Percentiles rank a stretch among this genome's conserved stretches.
These are phyloP conservation scores for Tachycineta bicolor DNA, from an alignment of 2,113 vertebrate genomes.

Conservation along the genomic window DNA sequence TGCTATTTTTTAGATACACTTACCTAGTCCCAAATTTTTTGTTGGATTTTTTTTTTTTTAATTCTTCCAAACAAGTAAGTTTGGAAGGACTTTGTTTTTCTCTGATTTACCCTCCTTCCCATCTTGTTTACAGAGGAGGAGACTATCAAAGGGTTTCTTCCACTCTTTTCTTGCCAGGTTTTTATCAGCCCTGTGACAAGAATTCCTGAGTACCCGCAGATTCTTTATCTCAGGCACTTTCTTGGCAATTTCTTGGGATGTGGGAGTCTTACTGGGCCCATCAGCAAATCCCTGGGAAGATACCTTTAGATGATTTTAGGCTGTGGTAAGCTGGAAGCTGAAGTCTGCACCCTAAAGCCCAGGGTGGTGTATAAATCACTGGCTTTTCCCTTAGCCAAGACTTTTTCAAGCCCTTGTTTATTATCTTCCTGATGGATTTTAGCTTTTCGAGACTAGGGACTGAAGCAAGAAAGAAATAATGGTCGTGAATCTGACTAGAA, in stretches of 20 bases:
- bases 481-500: neutral
- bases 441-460: neutral
- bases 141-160: neutral
- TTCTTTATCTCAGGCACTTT: neutral
- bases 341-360: neutral
- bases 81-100: neutral
- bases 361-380: neutral
- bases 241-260: neutral
- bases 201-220: neutral
- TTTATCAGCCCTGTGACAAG: neutral
- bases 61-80: neutral
- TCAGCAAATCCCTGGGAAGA: neutral
- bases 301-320: neutral
- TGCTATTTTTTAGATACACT: accelerated
- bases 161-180: neutral
- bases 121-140: neutral
- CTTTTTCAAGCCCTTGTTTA: neutral
- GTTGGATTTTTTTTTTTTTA: neutral
- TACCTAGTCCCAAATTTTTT: accelerated
- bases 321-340: neutral
- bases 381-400: neutral
- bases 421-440: neutral
- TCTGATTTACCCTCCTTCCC: neutral
- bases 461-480: neutral
- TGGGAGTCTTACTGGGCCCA: neutral